These are phyloP conservation scores for Diadema setosum DNA, from an alignment of 35 echinoderm and acorn worm genomes.

Conservation along the genomic window DNA sequence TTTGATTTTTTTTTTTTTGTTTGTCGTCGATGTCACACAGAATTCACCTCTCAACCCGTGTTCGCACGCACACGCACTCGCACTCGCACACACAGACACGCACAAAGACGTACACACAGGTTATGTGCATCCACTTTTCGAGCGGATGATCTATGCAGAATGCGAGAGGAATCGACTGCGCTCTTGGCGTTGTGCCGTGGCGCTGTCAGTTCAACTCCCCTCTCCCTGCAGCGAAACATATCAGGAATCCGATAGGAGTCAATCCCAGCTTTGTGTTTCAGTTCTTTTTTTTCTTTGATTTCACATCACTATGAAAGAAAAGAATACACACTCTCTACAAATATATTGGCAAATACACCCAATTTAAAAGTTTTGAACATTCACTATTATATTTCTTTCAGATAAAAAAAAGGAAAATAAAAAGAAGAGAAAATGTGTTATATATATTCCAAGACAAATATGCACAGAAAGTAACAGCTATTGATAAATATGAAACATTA, in stretches of 20 bases:
- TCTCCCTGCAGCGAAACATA: background rate
- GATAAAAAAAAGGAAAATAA: conserved; percentile 8
- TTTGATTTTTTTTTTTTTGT: no score
- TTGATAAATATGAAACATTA: conserved; percentile 5
- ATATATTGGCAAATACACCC: background rate
- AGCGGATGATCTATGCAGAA: no score
- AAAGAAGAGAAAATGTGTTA: background rate
- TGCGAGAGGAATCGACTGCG: no score
- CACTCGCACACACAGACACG: no score
- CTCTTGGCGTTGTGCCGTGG: no score
- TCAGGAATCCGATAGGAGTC: background rate
- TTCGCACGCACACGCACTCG: no score
- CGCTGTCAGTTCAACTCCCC: no score
- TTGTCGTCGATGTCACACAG: no score
- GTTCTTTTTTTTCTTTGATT: background rate
- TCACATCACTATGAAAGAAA: background rate
- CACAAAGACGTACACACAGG: no score
- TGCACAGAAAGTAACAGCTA: conserved; percentile 13
- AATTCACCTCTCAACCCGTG: no score
- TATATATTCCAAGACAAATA: conserved; percentile 18
- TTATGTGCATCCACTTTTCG: no score
- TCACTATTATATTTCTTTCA: background rate
- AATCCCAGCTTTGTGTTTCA: background rate
- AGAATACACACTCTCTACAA: background rate
- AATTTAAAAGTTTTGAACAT: background rate